Evolutionary conservation across 2,113 vertebrate species (phyloP).

Genomic region (Pycnonotus jocosus): DNA sequence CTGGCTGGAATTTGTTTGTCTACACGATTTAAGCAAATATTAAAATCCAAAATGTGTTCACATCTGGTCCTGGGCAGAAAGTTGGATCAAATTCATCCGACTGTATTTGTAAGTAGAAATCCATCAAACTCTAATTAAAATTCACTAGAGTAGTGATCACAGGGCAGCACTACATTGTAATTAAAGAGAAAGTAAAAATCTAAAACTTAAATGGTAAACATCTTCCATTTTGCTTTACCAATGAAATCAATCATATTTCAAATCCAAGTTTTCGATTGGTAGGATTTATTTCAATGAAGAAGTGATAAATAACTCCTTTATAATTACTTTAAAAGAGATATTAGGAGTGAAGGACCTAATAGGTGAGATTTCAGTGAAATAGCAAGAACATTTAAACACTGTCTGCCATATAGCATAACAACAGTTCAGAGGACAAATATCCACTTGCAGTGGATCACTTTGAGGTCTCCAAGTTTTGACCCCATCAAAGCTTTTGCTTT

Average conservation of each 20-base stretch:
- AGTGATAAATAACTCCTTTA: background rate
- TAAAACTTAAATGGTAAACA: background rate
- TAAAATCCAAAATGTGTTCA: conserved; percentile 11
- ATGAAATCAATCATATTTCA: background rate
- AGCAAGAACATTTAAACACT: background rate
- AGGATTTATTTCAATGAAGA: background rate
- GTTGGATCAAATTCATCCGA: conserved; percentile 1
- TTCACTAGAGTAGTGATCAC: background rate
- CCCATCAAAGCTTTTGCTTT: background rate
- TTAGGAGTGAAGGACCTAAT: background rate
- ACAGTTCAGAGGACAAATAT: background rate
- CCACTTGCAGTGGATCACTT: background rate
- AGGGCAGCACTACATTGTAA: background rate
- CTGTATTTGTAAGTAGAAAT: background rate
- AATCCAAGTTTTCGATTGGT: background rate
- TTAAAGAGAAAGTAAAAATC: background rate
- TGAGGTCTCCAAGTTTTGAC: background rate
- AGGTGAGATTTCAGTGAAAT: background rate
- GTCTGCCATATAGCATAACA: background rate
- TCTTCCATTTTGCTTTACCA: background rate
- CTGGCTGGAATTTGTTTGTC: background rate
- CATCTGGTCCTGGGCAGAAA: background rate
- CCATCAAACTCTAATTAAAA: conserved; percentile 20
- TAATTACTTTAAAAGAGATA: background rate
- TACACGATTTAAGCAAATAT: conserved; percentile 16